phyloP scores from a whole-genome alignment of 2,113 vertebrate genomes.

The Desmodus rotundus region DNA sequence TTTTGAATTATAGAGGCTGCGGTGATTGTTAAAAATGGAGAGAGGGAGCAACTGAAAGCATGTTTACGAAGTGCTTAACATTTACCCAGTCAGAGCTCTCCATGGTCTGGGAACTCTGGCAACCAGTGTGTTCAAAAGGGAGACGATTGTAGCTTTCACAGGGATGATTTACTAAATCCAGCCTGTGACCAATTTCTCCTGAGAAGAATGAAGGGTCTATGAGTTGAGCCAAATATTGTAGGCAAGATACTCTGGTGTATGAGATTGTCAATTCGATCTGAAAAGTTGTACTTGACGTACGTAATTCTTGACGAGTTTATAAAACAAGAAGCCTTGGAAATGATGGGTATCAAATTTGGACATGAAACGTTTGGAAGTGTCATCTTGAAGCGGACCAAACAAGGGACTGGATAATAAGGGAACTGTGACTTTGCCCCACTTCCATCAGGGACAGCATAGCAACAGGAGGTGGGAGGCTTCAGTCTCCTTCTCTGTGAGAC shows the following conservation, averaged over 20 bases:
- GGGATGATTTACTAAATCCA: neutral
- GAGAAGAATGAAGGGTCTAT: neutral
- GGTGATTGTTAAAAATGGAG: constrained; percentile 31
- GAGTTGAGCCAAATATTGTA: neutral
- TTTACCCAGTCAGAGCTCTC: neutral
- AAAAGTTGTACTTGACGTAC: neutral
- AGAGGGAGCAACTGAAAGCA: neutral
- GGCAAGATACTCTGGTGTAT: neutral
- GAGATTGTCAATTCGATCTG: neutral
- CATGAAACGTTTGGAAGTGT: neutral
- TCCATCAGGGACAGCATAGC: fast-evolving
- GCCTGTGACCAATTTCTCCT: neutral
- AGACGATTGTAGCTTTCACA: neutral
- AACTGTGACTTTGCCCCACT: neutral
- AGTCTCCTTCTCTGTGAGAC: neutral
- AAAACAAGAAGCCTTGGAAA: neutral
- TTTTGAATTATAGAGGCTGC: constrained; percentile 27
- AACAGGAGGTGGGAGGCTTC: neutral
- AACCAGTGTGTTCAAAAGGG: neutral
- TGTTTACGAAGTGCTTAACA: neutral
- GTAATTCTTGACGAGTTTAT: neutral
- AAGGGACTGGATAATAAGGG: neutral
- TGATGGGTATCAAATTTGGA: neutral
- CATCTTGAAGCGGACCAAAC: neutral
- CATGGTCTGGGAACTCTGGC: neutral